Conservation (phyloP, 2,888 invertebrate genomes). For the Pachymerium ferrugineum region DNA sequence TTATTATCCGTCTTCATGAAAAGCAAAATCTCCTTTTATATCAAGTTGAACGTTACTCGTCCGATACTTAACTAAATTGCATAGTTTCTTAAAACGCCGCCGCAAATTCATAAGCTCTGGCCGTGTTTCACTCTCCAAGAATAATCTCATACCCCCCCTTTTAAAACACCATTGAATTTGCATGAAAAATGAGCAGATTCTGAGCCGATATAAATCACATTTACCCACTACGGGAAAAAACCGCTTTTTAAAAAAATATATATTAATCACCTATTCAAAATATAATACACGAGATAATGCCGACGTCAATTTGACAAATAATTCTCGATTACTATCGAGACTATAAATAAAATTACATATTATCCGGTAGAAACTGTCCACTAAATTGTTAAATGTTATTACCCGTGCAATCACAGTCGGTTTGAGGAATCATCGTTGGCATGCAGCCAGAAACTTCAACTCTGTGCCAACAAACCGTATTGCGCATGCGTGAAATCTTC, state of each 20-base stretch:
- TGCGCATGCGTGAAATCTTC: background rate
- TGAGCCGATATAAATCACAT: background rate
- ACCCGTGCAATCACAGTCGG: constrained; percentile 22
- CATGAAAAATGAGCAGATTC: background rate
- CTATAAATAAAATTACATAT: background rate
- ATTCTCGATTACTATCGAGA: background rate
- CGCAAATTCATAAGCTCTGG: background rate
- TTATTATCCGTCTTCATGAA: constrained; percentile 17
- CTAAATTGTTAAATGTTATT: constrained; percentile 27
- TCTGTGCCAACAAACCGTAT: background rate
- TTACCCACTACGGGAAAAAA: background rate
- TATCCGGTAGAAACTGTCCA: background rate
- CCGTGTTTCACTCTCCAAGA: background rate
- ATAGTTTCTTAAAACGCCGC: background rate
- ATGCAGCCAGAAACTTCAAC: background rate
- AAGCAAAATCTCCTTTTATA: constrained; percentile 11
- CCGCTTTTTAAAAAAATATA: background rate
- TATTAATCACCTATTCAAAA: background rate
- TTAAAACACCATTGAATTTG: constrained; percentile 22
- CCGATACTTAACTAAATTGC: constrained; percentile 23
- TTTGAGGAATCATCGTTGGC: constrained; percentile 24
- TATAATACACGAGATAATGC: background rate
- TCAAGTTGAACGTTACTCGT: constrained; percentile 11
- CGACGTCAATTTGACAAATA: constrained; percentile 1
- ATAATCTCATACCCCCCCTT: background rate